phyloP scores from a whole-genome alignment of 2,888 invertebrate genomes.

The Galerucella nymphaeae region DNA sequence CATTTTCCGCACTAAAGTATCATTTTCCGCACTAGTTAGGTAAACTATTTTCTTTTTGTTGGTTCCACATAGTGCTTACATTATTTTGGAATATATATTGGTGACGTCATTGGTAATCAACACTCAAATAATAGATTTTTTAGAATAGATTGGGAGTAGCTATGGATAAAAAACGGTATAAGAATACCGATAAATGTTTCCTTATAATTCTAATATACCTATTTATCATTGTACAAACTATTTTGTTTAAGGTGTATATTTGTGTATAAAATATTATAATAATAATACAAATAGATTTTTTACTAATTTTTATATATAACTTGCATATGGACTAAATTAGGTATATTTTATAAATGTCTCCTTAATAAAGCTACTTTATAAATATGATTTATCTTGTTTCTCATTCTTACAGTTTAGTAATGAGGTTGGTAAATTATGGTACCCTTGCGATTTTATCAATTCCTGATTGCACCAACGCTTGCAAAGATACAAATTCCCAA shows the following conservation, averaged over 20 bases:
- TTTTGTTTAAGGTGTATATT: constrained; percentile 19
- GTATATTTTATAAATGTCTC: neutral
- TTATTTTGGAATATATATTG: too few relatives aligned
- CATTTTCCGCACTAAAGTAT: too few relatives aligned
- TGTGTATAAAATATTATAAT: constrained; percentile 16
- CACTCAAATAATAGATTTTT: too few relatives aligned
- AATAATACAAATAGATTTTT: neutral
- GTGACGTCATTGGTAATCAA: neutral
- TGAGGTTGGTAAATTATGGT: too few relatives aligned
- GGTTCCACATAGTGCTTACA: too few relatives aligned
- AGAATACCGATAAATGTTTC: neutral
- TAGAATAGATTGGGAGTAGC: neutral
- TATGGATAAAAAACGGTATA: neutral
- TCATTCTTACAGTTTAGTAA: neutral
- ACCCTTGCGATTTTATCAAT: too few relatives aligned
- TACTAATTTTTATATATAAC: neutral
- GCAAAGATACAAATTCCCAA: too few relatives aligned
- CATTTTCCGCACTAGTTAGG: too few relatives aligned
- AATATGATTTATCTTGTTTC: neutral
- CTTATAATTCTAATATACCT: neutral
- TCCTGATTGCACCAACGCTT: too few relatives aligned
- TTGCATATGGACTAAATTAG: neutral
- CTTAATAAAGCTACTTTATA: neutral
- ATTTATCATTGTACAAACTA: neutral
- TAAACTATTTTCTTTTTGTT: too few relatives aligned